Percentiles rank a stretch among this genome's conserved stretches.
Evolutionary conservation across 2,113 vertebrate species (phyloP).

Genomic region (Camelus bactrianus): DNA sequence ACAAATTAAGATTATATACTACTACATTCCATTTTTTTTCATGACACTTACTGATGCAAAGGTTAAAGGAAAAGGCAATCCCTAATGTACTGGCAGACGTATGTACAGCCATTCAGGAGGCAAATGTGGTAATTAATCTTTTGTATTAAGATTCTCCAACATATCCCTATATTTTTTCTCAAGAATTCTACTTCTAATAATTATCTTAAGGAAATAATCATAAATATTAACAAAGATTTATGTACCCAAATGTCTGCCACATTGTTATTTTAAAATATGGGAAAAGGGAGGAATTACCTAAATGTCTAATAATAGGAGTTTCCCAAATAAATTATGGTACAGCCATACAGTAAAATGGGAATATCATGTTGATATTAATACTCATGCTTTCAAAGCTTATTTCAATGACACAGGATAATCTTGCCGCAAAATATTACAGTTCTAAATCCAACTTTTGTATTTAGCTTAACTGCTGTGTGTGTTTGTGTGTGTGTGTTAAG

Average conservation of each 20-base stretch:
- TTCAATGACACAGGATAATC: slow-evolving; percentile 14
- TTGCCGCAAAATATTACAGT: slow-evolving; percentile 41
- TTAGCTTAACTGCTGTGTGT: not conserved
- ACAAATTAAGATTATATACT: not conserved
- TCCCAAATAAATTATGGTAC: not conserved
- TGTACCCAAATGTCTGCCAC: not conserved
- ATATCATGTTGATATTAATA: not conserved
- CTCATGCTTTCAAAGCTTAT: not conserved
- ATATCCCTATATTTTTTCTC: not conserved
- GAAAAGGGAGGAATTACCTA: not conserved
- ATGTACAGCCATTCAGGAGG: not conserved
- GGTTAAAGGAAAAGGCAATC: not conserved
- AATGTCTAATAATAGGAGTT: not conserved
- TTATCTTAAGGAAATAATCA: slow-evolving; percentile 28
- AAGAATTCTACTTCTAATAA: slow-evolving; percentile 23
- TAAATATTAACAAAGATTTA: not conserved
- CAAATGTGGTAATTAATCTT: not conserved
- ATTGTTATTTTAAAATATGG: slow-evolving; percentile 32
- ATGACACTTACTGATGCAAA: not conserved
- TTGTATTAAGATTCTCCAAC: slow-evolving; percentile 1
- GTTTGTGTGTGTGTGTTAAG: not conserved
- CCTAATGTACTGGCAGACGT: fast-evolving
- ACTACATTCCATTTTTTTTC: not conserved
- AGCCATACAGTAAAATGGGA: not conserved
- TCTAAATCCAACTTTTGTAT: slow-evolving; percentile 5